These are phyloP conservation scores for Passer montanus DNA, from an alignment of 2,113 vertebrate species.

Conservation along the genomic window DNA sequence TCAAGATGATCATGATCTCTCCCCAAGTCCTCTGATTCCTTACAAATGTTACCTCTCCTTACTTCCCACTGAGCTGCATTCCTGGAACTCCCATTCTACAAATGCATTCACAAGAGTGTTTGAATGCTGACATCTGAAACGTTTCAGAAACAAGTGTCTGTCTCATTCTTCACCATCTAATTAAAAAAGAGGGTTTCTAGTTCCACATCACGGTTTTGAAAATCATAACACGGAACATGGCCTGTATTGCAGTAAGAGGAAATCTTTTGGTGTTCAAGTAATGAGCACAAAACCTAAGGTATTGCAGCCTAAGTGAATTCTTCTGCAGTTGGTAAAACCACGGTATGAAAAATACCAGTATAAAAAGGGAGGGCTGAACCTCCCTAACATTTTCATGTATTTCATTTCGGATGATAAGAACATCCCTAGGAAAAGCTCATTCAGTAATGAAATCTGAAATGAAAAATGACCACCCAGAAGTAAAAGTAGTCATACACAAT, in stretches of 20 bases:
- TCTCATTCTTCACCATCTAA: not conserved
- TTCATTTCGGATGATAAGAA: conserved; percentile 42
- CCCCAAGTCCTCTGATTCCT: not conserved
- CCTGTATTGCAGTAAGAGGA: not conserved
- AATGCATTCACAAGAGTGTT: not conserved
- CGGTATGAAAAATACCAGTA: not conserved
- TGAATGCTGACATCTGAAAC: not conserved
- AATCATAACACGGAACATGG: fast-evolving
- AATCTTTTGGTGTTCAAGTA: not conserved
- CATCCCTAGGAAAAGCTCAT: conserved; percentile 33
- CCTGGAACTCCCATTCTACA: not conserved
- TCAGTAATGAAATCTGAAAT: conserved; percentile 38
- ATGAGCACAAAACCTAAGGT: not conserved
- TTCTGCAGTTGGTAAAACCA: not conserved
- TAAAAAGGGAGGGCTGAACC: not conserved
- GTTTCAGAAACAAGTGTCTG: not conserved
- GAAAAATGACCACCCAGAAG: conserved; percentile 55
- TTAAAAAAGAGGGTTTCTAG: not conserved
- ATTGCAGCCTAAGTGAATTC: not conserved
- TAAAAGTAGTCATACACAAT: conserved; percentile 61
- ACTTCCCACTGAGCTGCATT: not conserved
- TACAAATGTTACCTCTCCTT: not conserved
- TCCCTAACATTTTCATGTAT: not conserved
- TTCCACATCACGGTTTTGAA: not conserved
- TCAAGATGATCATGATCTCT: not conserved